Conservation (phyloP, 2,113 vertebrate species). For the Gopherus flavomarginatus region DNA sequence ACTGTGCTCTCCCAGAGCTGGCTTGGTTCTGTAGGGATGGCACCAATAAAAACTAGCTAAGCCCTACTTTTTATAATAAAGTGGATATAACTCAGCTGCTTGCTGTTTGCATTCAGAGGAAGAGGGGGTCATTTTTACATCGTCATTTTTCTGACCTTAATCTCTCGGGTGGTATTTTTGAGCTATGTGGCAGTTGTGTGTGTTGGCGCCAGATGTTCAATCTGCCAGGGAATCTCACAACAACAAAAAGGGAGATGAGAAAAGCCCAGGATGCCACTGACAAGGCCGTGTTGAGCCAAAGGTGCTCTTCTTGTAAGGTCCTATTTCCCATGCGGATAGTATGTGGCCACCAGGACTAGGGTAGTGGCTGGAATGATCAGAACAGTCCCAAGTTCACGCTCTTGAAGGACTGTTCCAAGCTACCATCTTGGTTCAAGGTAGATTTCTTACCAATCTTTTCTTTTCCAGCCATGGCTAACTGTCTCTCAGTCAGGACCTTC, state of each 20-base stretch:
- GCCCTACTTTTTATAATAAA: neutral
- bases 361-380: too few relatives aligned
- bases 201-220: neutral
- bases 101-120: neutral
- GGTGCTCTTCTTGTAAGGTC: neutral
- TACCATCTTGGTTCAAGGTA: too few relatives aligned
- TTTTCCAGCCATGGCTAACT: too few relatives aligned
- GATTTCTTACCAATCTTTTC: too few relatives aligned
- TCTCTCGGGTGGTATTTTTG: accelerated
- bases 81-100: neutral
- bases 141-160: neutral
- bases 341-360: too few relatives aligned
- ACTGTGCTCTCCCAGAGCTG: neutral
- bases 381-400: too few relatives aligned
- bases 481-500: too few relatives aligned
- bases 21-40: neutral
- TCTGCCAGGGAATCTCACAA: neutral
- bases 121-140: neutral
- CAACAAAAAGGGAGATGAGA: neutral
- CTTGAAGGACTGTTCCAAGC: too few relatives aligned
- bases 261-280: neutral
- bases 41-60: neutral
- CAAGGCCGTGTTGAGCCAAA: neutral
- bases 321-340: too few relatives aligned
- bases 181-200: neutral